These are phyloP conservation scores for Patella pellucida DNA, from an alignment of 2,888 invertebrate genomes.

Conservation along the genomic window DNA sequence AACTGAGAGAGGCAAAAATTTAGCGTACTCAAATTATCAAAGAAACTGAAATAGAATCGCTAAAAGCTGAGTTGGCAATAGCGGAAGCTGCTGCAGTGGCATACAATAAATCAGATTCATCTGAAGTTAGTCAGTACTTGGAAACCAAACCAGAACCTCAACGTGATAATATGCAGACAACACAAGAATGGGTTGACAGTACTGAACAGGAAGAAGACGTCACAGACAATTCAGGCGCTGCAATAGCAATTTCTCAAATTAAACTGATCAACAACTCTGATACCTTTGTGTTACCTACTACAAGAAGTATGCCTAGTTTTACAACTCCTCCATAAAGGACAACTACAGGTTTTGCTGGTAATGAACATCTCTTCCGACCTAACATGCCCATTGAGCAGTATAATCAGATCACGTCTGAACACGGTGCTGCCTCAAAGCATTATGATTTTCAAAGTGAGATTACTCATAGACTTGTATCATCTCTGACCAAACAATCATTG, in stretches of 20 bases:
- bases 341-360: not conserved
- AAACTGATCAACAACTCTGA: not conserved
- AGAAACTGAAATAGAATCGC: not conserved
- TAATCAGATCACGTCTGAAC: not conserved
- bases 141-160: not conserved
- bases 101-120: not conserved
- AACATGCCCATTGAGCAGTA: not conserved
- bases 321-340: too few relatives aligned
- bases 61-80: not conserved
- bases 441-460: not conserved
- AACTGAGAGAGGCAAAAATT: not conserved
- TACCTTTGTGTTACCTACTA: too few relatives aligned
- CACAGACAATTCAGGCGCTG: not conserved
- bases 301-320: too few relatives aligned
- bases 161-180: not conserved
- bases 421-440: not conserved
- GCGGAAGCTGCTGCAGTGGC: not conserved
- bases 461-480: not conserved
- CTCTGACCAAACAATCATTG: not conserved
- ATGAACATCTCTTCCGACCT: not conserved
- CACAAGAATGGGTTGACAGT: not conserved
- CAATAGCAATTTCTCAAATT: not conserved
- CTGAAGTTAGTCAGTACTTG: too few relatives aligned
- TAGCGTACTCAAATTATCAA: not conserved
- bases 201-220: not conserved